Conservation (phyloP, 2,888 invertebrate genomes). For the Trachelus troglodyta region DNA sequence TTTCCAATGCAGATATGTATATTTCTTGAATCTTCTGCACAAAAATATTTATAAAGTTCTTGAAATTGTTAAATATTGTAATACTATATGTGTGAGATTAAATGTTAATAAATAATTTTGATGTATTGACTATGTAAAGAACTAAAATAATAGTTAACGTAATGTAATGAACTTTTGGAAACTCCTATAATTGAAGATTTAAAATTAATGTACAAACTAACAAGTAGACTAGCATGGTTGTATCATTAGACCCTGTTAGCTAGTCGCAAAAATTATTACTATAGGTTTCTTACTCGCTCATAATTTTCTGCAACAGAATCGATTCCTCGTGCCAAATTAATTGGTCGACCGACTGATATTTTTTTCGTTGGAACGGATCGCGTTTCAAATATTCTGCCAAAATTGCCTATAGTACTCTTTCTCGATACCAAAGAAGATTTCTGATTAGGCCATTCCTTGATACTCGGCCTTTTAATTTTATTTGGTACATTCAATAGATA, state of each 20-base stretch:
- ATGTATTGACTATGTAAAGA: not conserved
- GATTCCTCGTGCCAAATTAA: not conserved
- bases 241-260: not conserved
- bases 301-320: constrained; percentile 5
- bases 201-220: not conserved
- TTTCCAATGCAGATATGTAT: constrained; percentile 10
- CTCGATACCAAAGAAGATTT: not conserved
- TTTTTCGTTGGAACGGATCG: not conserved
- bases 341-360: not conserved
- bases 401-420: not conserved
- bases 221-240: not conserved
- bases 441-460: not conserved
- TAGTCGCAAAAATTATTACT: not conserved
- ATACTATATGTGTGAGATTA: not conserved
- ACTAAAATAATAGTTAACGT: not conserved
- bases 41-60: not conserved
- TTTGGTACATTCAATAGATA: not conserved
- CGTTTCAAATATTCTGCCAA: not conserved
- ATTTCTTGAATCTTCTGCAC: constrained; percentile 12
- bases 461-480: not conserved
- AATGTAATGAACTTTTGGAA: not conserved
- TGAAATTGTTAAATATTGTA: not conserved
- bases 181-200: not conserved
- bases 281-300: not conserved
- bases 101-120: not conserved